Base-by-base conservation (phyloP, 2,888 invertebrate species). In the Cheilosia urbana region DNA sequence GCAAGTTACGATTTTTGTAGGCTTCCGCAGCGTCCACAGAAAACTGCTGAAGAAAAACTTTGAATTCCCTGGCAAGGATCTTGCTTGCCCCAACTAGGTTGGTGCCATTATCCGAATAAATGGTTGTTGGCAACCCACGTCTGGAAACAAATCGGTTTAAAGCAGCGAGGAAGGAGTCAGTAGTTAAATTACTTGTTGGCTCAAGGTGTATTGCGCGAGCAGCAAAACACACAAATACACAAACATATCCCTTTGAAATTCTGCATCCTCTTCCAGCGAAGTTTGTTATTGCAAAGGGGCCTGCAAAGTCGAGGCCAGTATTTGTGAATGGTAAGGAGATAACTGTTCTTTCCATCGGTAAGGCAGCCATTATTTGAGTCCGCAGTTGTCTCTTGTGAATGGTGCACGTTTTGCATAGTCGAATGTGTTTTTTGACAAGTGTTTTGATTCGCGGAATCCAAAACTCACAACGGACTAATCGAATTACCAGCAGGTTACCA, bases 361-460 rank as follows among this genome's bases (percentile, higher is more conserved):
- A 27, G 1, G 53, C 53, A 0, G 53, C 53, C 53, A 53, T 53
- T 15, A 55, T n/a, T 30, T 55, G 30, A 7, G 34, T 34, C 1
- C 11, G 34, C 11, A 11, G 1, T 49, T 27, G 17, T 7, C 30
- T 30, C n/a, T 55, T 55, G 7, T 55, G 55, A 9, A 55, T 17
- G 1, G n/a, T 55, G 30, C 30, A 55, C 4, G 11, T 55, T 30
- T 55, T 15, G 3, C 55, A 55, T 27, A 40, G 27, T 45, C 53
- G 62, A 30, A 63, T 62, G 9, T 53, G n/a, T 24, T 27, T 51
- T 17, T 75, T 75, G 1, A 75, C 63, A 13, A 75, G 15, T 13
- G 24, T 75, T 27, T 75, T 60, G 7, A 42, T 27, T 21, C 27
- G 21, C 17, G 62, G 51, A 15, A 72, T 72, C 51, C 62, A 72